Conservation (phyloP, 2,113 vertebrate genomes). For the Gymnogyps californianus region DNA sequence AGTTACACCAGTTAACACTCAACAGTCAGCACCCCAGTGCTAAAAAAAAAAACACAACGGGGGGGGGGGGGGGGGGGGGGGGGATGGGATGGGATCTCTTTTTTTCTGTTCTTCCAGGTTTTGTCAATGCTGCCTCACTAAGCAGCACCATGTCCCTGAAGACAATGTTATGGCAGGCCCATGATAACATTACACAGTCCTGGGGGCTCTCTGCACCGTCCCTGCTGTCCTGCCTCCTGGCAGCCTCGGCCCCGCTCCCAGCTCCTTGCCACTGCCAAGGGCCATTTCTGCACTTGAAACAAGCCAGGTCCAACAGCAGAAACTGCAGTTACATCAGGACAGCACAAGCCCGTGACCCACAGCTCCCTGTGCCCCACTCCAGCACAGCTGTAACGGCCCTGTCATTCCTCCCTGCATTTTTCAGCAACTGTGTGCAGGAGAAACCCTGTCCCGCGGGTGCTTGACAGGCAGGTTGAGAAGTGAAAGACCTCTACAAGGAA, state of each 20-base stretch:
- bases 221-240: neutral
- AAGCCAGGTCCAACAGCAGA: neutral
- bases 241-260: rapidly evolving
- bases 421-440: neutral
- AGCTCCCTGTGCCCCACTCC: neutral
- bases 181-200: neutral
- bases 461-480: neutral
- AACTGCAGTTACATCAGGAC: neutral
- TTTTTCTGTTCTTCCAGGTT: neutral
- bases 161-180: too few species aligned
- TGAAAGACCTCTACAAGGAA: neutral
- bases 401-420: neutral
- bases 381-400: neutral
- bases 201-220: neutral
- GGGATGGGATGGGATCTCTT: too few species aligned
- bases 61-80: too few species aligned
- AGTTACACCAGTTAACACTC: neutral
- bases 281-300: neutral
- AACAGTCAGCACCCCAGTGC: neutral
- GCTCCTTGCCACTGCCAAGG: neutral
- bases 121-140: neutral
- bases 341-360: rapidly evolving
- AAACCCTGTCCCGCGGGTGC: rapidly evolving
- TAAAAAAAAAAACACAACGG: neutral
- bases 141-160: neutral